Evolutionary conservation across 1,140 invertebrate species (phyloP).

Genomic region (Heliconius hewitsoni): DNA sequence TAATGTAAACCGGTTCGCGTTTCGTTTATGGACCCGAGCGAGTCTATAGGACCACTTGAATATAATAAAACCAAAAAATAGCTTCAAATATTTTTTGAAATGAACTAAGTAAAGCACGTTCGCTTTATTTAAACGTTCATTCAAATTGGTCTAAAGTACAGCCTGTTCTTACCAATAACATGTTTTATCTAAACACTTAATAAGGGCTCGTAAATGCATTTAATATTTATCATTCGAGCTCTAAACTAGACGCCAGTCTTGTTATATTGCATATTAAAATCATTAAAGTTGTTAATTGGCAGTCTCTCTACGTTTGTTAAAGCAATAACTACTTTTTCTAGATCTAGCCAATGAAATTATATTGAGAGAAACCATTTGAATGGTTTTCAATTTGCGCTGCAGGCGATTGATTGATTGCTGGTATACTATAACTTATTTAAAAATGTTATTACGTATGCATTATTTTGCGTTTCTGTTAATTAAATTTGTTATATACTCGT

Average conservation of each 20-base stretch:
- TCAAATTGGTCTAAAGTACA: conserved; percentile 23
- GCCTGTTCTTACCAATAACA: conserved; percentile 28
- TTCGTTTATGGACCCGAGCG: conserved; percentile 67
- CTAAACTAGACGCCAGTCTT: conserved; percentile 38
- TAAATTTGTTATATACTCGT: not conserved
- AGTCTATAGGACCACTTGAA: conserved; percentile 38
- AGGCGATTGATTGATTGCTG: not conserved
- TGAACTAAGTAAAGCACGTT: conserved; percentile 24
- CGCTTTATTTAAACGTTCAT: not conserved
- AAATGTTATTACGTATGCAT: not conserved
- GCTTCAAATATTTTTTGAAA: conserved; percentile 26
- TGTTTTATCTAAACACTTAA: conserved; percentile 34
- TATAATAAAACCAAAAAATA: conserved; percentile 26
- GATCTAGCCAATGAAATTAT: not conserved
- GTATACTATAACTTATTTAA: not conserved
- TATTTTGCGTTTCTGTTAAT: not conserved
- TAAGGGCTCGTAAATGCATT: conserved; percentile 35
- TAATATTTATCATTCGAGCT: conserved; percentile 44
- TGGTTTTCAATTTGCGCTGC: not conserved
- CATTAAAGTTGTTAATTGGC: conserved; percentile 44
- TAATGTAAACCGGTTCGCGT: conserved; percentile 68
- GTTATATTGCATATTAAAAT: conserved; percentile 46
- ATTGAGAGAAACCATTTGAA: not conserved
- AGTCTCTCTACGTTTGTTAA: conserved; percentile 37
- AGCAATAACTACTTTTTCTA: conserved; percentile 27